These are phyloP conservation scores for Dugesia japonica DNA, from an alignment of 2,888 invertebrate genomes.

Conservation along the genomic window DNA sequence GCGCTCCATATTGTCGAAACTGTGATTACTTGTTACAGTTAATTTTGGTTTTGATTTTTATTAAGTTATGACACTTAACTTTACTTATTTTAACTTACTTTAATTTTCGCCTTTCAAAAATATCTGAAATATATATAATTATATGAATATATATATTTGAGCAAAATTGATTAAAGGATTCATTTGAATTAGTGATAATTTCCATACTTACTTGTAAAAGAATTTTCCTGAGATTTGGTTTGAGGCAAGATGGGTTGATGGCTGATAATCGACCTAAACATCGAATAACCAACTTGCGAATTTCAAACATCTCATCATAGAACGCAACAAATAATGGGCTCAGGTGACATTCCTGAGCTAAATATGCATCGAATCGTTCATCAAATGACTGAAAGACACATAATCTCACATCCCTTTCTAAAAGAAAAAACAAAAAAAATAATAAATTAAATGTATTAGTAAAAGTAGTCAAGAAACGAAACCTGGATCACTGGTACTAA, in stretches of 20 bases:
- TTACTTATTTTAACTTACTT: no score
- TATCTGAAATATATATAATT: no score
- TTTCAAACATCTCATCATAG: conserved; percentile 89
- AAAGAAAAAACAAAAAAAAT: no score
- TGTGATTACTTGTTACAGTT: no score
- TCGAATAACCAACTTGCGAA: conserved; percentile 76
- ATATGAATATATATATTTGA: no score
- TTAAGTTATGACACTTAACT: no score
- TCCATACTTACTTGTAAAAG: conserved; percentile 62
- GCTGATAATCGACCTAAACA: conserved; percentile 76
- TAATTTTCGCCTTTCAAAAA: no score
- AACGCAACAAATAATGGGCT: conserved; percentile 78
- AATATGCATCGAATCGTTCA: conserved; percentile 74
- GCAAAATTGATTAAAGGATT: no score
- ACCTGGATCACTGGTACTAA: conserved; percentile 78
- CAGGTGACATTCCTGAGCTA: conserved; percentile 87
- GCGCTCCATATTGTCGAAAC: no score
- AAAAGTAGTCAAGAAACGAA: neutral
- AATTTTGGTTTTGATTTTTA: no score
- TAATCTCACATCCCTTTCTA: conserved; percentile 75
- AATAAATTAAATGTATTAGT: conserved; percentile 16
- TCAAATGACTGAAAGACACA: conserved; percentile 78
- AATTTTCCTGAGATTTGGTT: conserved; percentile 81
- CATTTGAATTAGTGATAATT: conserved; percentile 36
- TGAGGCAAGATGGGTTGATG: conserved; percentile 91